These are phyloP conservation scores for Microtus pennsylvanicus DNA, from an alignment of 2,113 vertebrate species.

Conservation along the genomic window DNA sequence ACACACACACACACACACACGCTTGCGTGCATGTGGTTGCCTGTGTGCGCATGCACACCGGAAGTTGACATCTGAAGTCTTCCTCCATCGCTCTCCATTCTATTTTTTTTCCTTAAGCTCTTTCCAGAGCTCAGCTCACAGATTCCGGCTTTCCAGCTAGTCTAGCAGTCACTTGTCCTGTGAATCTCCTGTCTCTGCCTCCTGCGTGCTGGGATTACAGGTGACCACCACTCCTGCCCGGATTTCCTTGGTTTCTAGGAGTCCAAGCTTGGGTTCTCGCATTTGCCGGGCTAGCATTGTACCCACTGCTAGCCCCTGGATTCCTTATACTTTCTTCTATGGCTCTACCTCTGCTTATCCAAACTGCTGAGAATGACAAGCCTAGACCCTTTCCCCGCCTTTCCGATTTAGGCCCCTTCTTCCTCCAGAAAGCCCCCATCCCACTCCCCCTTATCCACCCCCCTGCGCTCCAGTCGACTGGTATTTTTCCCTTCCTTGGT, in stretches of 20 bases:
- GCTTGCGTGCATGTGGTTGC: rapidly evolving
- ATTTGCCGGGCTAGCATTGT: not conserved
- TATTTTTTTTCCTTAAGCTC: not conserved
- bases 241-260: not conserved
- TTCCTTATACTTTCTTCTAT: too few relatives aligned
- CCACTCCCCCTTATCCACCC: too few relatives aligned
- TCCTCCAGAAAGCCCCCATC: not conserved
- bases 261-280: not conserved
- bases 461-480: not conserved
- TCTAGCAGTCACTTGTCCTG: not conserved
- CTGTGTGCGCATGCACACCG: not conserved
- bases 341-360: not conserved
- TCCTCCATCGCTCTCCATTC: not conserved
- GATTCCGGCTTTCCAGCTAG: not conserved
- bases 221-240: not conserved
- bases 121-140: not conserved
- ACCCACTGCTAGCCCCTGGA: not conserved
- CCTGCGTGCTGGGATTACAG: not conserved
- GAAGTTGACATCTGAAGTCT: not conserved
- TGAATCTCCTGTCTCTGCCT: not conserved
- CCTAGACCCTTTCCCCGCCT: not conserved
- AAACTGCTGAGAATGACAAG: not conserved
- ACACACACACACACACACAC: too few relatives aligned
- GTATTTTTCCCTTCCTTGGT: not conserved
- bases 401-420: not conserved